Evolutionary conservation across 2,888 invertebrate genomes (phyloP).

Genomic region (Meghimatium bilineatum): DNA sequence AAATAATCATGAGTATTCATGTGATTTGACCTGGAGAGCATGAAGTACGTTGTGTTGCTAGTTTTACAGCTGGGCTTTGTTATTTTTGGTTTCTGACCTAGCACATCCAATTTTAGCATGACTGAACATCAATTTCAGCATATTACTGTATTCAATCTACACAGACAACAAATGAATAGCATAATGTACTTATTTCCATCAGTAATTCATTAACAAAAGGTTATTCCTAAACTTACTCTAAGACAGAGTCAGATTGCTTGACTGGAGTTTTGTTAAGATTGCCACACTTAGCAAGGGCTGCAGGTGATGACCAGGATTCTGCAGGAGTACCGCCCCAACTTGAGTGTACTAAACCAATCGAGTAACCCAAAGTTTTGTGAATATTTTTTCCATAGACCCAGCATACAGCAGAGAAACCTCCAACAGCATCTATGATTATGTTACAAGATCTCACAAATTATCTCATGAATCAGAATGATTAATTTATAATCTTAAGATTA

Average conservation of each 20-base stretch:
- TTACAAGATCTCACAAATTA: background rate
- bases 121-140: too few species aligned
- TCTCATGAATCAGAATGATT: background rate
- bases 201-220: too few species aligned
- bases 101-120: too few species aligned
- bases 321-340: slow-evolving; percentile 70
- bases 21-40: too few species aligned
- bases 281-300: slow-evolving; percentile 65
- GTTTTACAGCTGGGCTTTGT: too few species aligned
- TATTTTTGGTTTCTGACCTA: too few species aligned
- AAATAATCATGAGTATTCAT: too few species aligned
- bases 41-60: too few species aligned
- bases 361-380: slow-evolving; percentile 63
- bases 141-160: too few species aligned
- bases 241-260: background rate
- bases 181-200: too few species aligned
- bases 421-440: slow-evolving; percentile 43
- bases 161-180: too few species aligned
- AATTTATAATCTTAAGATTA: background rate
- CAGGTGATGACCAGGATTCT: slow-evolving; percentile 70
- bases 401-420: slow-evolving; percentile 72
- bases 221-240: background rate
- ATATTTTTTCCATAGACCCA: slow-evolving; percentile 73
- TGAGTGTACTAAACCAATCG: slow-evolving; percentile 69
- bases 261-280: background rate